Evolutionary conservation across 1,140 invertebrate species (phyloP).

Genomic region (Yoshiicerus persimilis): DNA sequence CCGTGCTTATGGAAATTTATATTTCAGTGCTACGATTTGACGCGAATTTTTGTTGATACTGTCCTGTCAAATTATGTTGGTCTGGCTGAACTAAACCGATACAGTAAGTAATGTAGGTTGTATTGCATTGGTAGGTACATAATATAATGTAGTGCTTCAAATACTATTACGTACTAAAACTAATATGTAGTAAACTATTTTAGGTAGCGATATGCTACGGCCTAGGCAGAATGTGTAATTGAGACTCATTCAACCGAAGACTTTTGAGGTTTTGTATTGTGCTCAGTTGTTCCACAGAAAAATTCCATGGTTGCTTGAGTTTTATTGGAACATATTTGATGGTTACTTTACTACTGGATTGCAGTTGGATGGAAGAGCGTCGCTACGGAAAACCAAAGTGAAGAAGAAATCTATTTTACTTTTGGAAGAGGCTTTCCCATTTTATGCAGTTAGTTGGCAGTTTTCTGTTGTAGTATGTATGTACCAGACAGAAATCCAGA

Average conservation of each 20-base stretch:
- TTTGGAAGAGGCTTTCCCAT: slow-evolving; percentile 2
- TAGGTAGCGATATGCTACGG: background rate
- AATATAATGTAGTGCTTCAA: background rate
- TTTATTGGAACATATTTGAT: slow-evolving; percentile 16
- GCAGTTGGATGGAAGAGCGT: background rate
- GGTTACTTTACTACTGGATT: slow-evolving; percentile 7
- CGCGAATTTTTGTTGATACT: background rate
- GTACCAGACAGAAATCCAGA: background rate
- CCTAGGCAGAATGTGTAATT: background rate
- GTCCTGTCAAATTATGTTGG: slow-evolving; percentile 17
- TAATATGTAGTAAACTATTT: background rate
- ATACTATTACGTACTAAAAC: background rate
- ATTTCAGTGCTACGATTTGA: background rate
- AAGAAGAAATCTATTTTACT: background rate
- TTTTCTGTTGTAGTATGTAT: background rate
- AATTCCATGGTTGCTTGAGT: slow-evolving; percentile 19
- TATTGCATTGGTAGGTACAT: background rate
- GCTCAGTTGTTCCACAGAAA: slow-evolving; percentile 3
- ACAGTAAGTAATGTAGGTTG: background rate
- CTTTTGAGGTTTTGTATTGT: background rate
- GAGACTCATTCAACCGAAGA: background rate
- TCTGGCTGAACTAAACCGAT: background rate
- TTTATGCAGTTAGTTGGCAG: background rate
- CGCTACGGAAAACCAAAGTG: background rate
- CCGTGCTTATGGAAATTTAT: background rate